Conservation (phyloP, 2,113 vertebrate species). For the Rousettus leschenaultii region DNA sequence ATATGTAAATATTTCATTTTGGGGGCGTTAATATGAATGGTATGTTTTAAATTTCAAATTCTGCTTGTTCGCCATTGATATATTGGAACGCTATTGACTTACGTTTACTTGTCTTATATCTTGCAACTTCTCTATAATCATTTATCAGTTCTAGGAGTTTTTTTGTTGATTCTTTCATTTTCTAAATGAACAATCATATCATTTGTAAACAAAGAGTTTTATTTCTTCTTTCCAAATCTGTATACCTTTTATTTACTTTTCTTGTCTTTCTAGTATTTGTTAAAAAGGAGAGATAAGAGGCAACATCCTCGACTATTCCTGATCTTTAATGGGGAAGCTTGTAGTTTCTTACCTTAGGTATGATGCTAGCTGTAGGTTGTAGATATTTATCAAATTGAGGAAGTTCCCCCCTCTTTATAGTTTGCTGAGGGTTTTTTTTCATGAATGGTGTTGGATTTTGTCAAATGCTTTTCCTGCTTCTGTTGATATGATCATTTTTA, state of each 20-base stretch:
- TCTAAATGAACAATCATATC: background rate
- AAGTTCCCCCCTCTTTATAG: background rate
- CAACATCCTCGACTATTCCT: background rate
- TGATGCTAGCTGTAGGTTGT: background rate
- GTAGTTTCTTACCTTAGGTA: background rate
- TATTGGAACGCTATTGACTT: background rate
- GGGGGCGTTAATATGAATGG: background rate
- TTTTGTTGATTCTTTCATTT: background rate
- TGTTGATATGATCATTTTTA: background rate
- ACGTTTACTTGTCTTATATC: background rate
- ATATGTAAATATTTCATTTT: background rate
- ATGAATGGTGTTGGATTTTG: background rate
- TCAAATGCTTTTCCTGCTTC: background rate
- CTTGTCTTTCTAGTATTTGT: background rate
- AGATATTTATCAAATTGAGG: background rate
- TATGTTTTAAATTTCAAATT: background rate
- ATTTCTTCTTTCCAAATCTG: background rate
- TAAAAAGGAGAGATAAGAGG: background rate
- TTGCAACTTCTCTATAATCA: background rate
- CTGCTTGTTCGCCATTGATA: background rate
- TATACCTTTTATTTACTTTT: background rate
- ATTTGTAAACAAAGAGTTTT: background rate
- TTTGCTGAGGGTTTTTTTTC: background rate
- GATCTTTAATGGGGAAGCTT: background rate
- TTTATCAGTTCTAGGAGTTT: background rate